Evolutionary conservation across 2,113 vertebrate genomes (phyloP), one percentile per base, ranked within the genome.

Genomic region (Siniperca chuatsi): DNA sequence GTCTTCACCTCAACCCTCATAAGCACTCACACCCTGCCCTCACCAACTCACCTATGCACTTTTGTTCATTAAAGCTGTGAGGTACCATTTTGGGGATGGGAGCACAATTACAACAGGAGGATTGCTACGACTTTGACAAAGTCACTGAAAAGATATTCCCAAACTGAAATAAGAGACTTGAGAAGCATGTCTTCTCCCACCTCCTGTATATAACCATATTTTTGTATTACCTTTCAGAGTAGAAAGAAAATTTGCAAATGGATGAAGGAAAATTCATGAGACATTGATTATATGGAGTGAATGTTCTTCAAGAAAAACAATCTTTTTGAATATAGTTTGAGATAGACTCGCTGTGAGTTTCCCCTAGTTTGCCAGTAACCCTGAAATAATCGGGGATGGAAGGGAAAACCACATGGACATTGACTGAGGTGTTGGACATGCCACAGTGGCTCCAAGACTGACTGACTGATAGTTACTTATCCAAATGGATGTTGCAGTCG

Each of bases 41-140:
- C 90, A 92, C 91, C 93, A 75, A 93, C 95, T 92, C 94, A 95
- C 94, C 95, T 95, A 96, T 96, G 96, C 96, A 96, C 96, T 96
- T 96, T 95, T 94, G 93, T 94, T 95, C 91, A 94, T 95, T 95
- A 89, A 93, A 95, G 95, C 95, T 96, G 95, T 96, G 95, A 96
- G 95, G 94, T 95, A 91, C 94, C 89, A 93, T 94, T 92, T 94
- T 87, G 89, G 91, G 92, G 92, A 93, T 84, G 89, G 92, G 90
- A 93, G 92, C 92, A 94, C 91, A 94, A 93, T 90, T 90, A 85
- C 89, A 94, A 90, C 90, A 88, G 92, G 93, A 94, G 95, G 93
- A 92, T 89, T 77, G 87, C 90, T 80, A 78, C 33, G 89, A 90
- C 89, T 92, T 87, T 86, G 90, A 89, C 82, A 71, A 81, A 88